These are phyloP conservation scores for Rhagium mordax DNA, from an alignment of 2,888 invertebrate species.

Conservation along the genomic window DNA sequence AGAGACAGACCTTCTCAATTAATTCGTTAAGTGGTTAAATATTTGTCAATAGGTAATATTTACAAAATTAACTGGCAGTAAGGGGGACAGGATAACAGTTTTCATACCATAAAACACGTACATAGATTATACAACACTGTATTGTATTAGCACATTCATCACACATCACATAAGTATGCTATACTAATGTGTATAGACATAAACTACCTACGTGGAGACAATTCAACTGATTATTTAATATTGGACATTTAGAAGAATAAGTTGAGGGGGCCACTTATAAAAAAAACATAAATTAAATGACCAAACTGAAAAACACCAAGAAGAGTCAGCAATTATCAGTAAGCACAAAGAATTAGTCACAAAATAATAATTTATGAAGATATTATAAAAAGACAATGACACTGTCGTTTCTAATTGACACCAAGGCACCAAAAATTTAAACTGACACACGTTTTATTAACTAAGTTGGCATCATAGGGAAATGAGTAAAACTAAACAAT, in stretches of 20 bases:
- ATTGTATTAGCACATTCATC: not conserved
- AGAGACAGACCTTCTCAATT: too few species aligned
- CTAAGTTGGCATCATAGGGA: too few species aligned
- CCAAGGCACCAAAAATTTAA: too few species aligned
- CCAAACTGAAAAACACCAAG: not conserved
- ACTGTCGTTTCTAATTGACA: too few species aligned
- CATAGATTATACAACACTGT: not conserved
- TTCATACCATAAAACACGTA: not conserved
- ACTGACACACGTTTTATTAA: too few species aligned
- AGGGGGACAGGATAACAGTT: not conserved
- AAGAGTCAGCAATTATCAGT: not conserved
- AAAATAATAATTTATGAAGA: not conserved
- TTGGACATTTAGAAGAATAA: not conserved
- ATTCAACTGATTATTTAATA: conserved; percentile 7
- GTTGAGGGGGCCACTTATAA: not conserved
- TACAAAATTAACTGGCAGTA: not conserved
- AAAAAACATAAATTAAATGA: conserved; percentile 13
- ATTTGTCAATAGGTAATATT: not conserved
- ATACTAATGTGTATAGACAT: not conserved
- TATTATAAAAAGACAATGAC: not conserved
- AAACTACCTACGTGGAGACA: conserved; percentile 35
- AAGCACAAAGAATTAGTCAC: not conserved
- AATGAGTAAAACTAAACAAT: too few species aligned
- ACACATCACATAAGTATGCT: too few species aligned
- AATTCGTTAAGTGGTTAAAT: too few species aligned